Evolutionary conservation across 2,113 vertebrate genomes (phyloP).

Genomic region (Sterrhoptilus dennistouni): DNA sequence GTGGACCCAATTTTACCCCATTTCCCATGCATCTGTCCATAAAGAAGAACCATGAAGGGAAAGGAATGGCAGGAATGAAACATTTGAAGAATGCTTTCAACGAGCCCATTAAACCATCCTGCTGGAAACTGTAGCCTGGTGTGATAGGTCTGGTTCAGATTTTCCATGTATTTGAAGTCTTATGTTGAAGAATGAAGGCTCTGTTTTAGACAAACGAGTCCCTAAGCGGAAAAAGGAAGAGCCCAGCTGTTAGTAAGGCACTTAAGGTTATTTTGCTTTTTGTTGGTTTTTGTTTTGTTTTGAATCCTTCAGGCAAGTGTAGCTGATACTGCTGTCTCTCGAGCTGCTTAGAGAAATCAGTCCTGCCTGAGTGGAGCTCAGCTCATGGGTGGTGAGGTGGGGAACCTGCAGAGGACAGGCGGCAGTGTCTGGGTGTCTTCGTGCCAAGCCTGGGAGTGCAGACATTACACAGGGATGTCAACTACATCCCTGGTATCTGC

Average conservation of each 20-base stretch:
- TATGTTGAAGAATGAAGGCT: conserved; percentile 21
- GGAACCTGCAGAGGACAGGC: background rate
- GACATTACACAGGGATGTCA: fast-evolving
- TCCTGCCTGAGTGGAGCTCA: background rate
- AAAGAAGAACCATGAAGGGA: conserved; percentile 12
- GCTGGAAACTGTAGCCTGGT: conserved; percentile 36
- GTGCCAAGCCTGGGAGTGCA: background rate
- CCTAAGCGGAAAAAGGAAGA: conserved; percentile 7
- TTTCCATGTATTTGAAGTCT: conserved; percentile 34
- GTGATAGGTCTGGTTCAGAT: conserved; percentile 27
- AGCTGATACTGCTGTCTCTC: background rate
- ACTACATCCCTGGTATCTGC: background rate
- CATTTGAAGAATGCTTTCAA: conserved; percentile 18
- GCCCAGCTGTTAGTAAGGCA: conserved; percentile 20
- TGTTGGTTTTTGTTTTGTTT: background rate
- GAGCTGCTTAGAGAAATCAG: background rate
- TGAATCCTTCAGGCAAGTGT: background rate
- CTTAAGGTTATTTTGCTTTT: conserved; percentile 6
- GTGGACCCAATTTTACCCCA: background rate
- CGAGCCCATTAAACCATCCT: background rate
- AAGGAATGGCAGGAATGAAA: conserved; percentile 35
- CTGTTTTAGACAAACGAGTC: background rate
- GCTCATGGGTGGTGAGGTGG: background rate
- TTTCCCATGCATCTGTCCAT: background rate
- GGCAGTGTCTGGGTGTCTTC: fast-evolving